Evolutionary conservation across 2,888 invertebrate species (phyloP), one percentile per base, ranked within the genome.

Genomic region (Mythimna ferrago): DNA sequence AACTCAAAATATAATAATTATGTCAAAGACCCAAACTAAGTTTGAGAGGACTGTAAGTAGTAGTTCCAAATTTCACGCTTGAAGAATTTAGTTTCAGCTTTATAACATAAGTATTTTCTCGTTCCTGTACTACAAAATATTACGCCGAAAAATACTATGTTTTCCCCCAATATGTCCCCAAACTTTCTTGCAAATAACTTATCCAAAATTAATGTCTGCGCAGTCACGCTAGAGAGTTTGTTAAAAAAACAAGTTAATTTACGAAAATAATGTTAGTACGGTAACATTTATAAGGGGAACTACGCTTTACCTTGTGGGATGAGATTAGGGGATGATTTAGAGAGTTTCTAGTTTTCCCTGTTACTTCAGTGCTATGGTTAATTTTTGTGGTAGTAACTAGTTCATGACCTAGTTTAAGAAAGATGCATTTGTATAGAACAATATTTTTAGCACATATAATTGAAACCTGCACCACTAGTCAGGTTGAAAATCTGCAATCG

Each of bases 171-270:
- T 76, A 63, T 44, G 60, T 65, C 60, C 19, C 14, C 19, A 78
- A 71, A n/a, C 26, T 72, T 72, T 35, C 48, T 61, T 51, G 48
- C 41, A 51, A 41, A 71, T 76, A 76, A 65, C 19, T 76, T 60
- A 61, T 56, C 54, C 41, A 51, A 63, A 61, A 79, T 76, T 76
- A 79, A 79, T 76, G 73, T 19, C 44, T 10, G 9, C 2, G n/a
- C 26, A 11, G 61, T 38, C 62, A 63, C 54, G 58, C 48, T 26
- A 21, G 58, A 41, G 48, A 78, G 3, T 51, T 60, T 41, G 72
- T 65, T 64, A 78, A 65, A 73, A 48, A 75, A 78, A 75, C 57
- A 75, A 78, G 57, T 58, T 69, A 71, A 78, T 75, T 78, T 63
- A 58, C 57, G 11, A 75, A 63, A 44, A 35, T 61, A 79, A 79